These are phyloP conservation scores for Patella ulyssiponensis DNA, from an alignment of 2,888 invertebrate genomes.

Conservation along the genomic window DNA sequence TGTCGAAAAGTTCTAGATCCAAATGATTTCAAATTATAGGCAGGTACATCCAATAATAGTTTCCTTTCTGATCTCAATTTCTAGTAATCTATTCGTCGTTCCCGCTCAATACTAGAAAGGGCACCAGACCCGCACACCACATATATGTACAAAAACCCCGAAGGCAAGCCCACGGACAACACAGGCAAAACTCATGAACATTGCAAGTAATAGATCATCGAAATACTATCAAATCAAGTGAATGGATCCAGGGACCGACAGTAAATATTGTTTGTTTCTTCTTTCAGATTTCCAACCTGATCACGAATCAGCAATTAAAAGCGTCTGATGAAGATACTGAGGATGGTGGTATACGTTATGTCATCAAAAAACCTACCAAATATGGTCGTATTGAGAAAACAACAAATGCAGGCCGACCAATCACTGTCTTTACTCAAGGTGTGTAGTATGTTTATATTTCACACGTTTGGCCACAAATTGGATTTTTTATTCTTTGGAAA, in stretches of 20 bases:
- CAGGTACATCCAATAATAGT: too few species aligned
- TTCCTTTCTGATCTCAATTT: too few species aligned
- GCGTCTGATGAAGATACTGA: constrained; percentile 61
- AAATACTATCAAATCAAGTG: too few species aligned
- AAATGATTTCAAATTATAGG: too few species aligned
- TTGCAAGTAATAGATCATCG: too few species aligned
- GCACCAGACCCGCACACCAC: not conserved
- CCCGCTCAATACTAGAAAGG: too few species aligned
- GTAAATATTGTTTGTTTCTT: not conserved
- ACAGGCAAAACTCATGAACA: not conserved
- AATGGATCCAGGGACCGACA: not conserved
- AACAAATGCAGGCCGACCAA: constrained; percentile 42
- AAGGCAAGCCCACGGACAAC: too few species aligned
- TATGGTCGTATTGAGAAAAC: constrained; percentile 61
- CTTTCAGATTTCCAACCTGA: constrained; percentile 52
- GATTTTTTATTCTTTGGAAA: too few species aligned
- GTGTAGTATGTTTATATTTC: not conserved
- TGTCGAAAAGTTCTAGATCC: too few species aligned
- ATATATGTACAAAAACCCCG: too few species aligned
- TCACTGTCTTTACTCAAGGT: constrained; percentile 65
- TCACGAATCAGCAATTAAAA: constrained; percentile 56
- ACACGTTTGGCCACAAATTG: too few species aligned
- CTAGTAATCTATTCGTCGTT: too few species aligned
- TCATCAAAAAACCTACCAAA: constrained; percentile 55
- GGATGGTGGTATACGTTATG: constrained; percentile 52